Percentiles rank a stretch among this genome's conserved stretches.
phyloP scores from a whole-genome alignment of 2,797 vertebrate species.

The Bovichtus variegatus region DNA sequence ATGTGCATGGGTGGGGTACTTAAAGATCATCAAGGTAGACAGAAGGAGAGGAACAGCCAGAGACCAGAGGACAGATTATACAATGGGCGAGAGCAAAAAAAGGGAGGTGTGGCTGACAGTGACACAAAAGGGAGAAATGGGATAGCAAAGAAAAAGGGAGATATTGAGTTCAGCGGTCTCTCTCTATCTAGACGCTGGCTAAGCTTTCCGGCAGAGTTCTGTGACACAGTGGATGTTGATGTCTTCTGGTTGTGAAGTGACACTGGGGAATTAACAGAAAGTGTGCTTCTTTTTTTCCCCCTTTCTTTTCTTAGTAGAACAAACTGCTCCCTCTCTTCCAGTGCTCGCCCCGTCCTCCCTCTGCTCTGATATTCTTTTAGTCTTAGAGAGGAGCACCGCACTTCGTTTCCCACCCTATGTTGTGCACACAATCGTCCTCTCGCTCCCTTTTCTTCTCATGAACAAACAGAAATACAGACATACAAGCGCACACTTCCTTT shows the following conservation, averaged over 20 bases:
- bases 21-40: conserved; percentile 9
- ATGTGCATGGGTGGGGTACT: not conserved
- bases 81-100: conserved; percentile 3
- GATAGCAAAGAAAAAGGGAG: not conserved
- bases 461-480: conserved; percentile 48
- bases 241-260: conserved; percentile 54
- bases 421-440: conserved; percentile 24
- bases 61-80: conserved; percentile 4
- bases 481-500: conserved; percentile 20
- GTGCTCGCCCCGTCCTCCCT: conserved; percentile 18
- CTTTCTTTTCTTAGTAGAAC: conserved; percentile 36
- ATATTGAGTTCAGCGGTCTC: conserved; percentile 54
- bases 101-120: conserved; percentile 11
- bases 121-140: conserved; percentile 11
- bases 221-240: conserved; percentile 40
- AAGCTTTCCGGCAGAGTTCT: conserved; percentile 59
- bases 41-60: not conserved
- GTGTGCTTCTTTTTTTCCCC: conserved; percentile 19
- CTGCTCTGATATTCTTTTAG: conserved; percentile 45
- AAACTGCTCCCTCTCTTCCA: conserved; percentile 44
- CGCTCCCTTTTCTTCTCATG: conserved; percentile 11
- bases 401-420: conserved; percentile 55
- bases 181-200: conserved; percentile 13
- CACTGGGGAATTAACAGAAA: conserved; percentile 59
- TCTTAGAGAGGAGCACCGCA: conserved; percentile 37